These are phyloP conservation scores for Hemiscyllium ocellatum DNA, from an alignment of 2,113 vertebrate species.

Conservation along the genomic window DNA sequence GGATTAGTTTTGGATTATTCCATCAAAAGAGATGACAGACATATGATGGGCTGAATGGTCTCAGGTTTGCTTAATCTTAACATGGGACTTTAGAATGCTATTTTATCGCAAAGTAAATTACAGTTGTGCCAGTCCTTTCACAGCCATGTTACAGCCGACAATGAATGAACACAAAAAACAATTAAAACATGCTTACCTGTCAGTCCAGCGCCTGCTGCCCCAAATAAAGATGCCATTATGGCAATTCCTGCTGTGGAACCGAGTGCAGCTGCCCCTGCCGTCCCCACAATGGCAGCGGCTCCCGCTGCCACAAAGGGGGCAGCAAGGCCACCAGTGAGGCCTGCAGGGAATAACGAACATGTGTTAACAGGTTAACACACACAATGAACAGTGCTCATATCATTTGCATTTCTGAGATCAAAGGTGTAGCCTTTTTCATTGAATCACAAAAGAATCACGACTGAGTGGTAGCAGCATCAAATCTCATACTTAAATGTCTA, in stretches of 20 bases:
- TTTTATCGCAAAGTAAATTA: not conserved
- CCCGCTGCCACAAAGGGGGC: slow-evolving; percentile 85
- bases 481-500: not conserved
- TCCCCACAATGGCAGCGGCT: slow-evolving; percentile 75
- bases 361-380: not conserved
- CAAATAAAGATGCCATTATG: slow-evolving; percentile 86
- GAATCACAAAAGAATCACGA: not conserved
- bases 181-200: slow-evolving; percentile 61
- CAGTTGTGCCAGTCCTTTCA: not conserved
- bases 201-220: slow-evolving; percentile 86
- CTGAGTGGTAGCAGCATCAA: not conserved
- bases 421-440: not conserved
- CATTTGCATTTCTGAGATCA: not conserved
- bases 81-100: not conserved
- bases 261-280: slow-evolving; percentile 80
- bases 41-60: not conserved
- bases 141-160: not conserved
- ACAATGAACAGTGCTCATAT: not conserved
- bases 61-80: not conserved
- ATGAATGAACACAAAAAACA: not conserved
- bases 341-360: slow-evolving; percentile 48
- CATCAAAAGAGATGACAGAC: not conserved
- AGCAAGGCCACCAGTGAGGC: slow-evolving; percentile 88
- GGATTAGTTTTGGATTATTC: not conserved
- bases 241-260: slow-evolving; percentile 84